Evolutionary conservation across 2,113 vertebrate genomes (phyloP).

Genomic region (Cyanoderma ruficeps): DNA sequence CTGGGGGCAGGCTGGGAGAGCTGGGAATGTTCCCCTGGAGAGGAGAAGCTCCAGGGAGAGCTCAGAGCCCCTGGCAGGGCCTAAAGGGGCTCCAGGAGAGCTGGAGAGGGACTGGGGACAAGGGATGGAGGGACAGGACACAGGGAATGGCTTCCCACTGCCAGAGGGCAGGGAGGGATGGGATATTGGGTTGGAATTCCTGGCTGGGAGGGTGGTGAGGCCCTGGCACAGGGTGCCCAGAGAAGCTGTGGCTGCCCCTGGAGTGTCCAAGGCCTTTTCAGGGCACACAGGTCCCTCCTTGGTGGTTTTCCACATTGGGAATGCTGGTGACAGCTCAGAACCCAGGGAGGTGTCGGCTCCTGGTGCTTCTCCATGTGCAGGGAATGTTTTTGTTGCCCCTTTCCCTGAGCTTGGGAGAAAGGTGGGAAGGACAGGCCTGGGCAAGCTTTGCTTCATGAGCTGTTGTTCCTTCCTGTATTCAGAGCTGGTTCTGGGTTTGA

Average conservation of each 20-base stretch:
- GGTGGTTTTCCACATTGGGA: rapidly evolving
- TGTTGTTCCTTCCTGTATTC: neutral
- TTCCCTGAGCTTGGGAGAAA: neutral
- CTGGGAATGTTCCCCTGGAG: rapidly evolving
- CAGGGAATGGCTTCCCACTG: neutral
- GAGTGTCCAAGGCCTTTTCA: neutral
- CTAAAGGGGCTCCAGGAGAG: neutral
- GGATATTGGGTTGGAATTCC: neutral
- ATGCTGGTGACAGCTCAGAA: rapidly evolving
- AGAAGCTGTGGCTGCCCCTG: too few species aligned
- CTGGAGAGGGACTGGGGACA: neutral
- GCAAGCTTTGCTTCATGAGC: neutral
- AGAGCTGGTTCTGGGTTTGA: neutral
- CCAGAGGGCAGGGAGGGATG: too few species aligned
- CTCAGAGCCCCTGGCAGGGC: neutral
- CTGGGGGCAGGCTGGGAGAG: neutral
- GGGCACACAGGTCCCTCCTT: neutral
- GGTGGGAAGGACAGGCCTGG: neutral
- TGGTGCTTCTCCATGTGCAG: neutral
- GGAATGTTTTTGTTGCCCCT: neutral
- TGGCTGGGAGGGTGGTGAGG: too few species aligned
- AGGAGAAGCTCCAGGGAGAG: neutral
- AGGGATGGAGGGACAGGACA: neutral
- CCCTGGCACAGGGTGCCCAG: too few species aligned
- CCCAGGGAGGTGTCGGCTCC: neutral